Conservation (phyloP, 2,888 invertebrate species). For the Lycaena phlaeas region DNA sequence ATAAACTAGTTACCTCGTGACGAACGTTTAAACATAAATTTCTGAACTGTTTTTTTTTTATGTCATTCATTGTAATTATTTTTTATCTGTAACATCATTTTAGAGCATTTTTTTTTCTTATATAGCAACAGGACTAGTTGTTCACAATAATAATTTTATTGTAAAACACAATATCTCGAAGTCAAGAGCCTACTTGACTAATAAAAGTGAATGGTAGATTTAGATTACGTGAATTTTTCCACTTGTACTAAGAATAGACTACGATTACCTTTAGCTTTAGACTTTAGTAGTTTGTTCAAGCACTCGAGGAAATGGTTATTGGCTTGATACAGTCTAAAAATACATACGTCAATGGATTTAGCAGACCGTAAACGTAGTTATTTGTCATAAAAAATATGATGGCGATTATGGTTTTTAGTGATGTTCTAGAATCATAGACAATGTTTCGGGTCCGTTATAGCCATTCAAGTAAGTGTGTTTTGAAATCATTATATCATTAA, state of each 20-base stretch:
- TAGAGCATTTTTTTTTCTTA: too few species aligned
- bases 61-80: background rate
- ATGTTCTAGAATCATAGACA: too few species aligned
- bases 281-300: constrained; percentile 1
- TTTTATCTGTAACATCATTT: too few species aligned
- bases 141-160: too few species aligned
- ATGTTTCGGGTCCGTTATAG: too few species aligned
- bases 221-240: constrained; percentile 10
- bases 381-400: background rate
- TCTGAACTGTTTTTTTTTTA: background rate
- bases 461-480: too few species aligned
- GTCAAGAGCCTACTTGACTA: background rate
- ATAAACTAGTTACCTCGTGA: constrained; percentile 11
- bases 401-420: too few species aligned
- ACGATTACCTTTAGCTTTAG: constrained; percentile 5
- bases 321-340: background rate
- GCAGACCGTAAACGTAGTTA: background rate
- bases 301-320: background rate
- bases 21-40: background rate
- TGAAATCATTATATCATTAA: too few species aligned
- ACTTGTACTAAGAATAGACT: constrained; percentile 10
- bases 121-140: too few species aligned
- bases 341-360: background rate
- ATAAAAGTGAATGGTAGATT: constrained; percentile 10
- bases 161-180: background rate